phyloP scores from a whole-genome alignment of 2,113 vertebrate genomes.

The Channa maculata region DNA sequence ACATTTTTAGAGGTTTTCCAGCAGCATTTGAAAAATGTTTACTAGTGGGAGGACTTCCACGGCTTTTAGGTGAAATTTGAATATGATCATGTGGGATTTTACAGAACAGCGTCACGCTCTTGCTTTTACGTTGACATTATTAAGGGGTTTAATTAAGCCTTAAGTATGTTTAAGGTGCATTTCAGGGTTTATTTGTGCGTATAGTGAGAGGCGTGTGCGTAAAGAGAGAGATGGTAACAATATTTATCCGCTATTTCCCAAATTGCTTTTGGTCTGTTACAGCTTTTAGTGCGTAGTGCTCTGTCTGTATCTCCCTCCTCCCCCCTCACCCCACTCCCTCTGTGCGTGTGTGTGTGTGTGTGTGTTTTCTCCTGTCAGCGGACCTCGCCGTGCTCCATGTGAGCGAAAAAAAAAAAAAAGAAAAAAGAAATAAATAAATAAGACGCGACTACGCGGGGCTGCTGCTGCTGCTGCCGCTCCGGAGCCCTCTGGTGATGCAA shows the following conservation, averaged over 20 bases:
- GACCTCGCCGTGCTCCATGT: conserved; percentile 71
- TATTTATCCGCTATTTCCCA: conserved; percentile 23
- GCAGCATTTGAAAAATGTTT: neutral
- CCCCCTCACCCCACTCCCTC: neutral
- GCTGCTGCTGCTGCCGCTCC: conserved; percentile 29
- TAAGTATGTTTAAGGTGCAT: neutral
- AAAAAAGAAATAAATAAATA: conserved; percentile 22
- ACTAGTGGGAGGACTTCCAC: neutral
- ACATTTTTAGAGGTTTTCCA: neutral
- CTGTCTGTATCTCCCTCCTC: conserved; percentile 14
- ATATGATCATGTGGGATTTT: neutral
- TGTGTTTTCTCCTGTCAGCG: conserved; percentile 70
- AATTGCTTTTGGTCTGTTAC: conserved; percentile 26
- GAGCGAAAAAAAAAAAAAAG: conserved; percentile 47
- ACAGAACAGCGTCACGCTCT: conserved; percentile 3
- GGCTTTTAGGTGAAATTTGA: neutral
- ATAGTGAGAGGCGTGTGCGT: conserved; percentile 3
- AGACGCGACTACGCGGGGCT: conserved; percentile 63
- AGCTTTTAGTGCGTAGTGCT: conserved; percentile 38
- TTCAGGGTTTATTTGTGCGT: neutral
- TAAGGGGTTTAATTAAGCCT: neutral
- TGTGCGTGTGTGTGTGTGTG: conserved; percentile 21
- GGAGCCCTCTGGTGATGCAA: conserved; percentile 44
- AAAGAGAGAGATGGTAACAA: neutral
- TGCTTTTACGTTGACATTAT: conserved; percentile 2